Conservation (phyloP, 2,797 vertebrate genomes). For the Phylloscopus collybita region DNA sequence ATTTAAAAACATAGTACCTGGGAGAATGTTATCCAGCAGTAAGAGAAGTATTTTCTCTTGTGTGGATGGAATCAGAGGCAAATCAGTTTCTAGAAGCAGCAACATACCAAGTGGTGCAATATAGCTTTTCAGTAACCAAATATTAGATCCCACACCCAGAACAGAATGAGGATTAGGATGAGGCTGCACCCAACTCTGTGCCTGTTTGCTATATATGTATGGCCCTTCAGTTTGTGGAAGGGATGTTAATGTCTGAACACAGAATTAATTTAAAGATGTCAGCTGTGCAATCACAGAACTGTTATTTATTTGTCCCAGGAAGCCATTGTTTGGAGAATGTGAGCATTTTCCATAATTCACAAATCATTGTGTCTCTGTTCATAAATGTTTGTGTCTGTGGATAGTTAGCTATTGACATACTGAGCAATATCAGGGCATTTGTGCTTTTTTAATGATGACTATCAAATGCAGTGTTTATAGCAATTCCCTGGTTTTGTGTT, state of each 20-base stretch:
- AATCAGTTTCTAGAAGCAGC: neutral
- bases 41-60: neutral
- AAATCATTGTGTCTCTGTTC: neutral
- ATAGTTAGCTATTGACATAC: neutral
- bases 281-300: neutral
- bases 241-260: neutral
- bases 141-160: neutral
- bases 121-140: neutral
- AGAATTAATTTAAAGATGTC: neutral
- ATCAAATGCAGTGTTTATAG: neutral
- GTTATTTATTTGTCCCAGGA: neutral
- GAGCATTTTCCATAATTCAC: neutral
- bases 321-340: neutral
- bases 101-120: neutral
- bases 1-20: neutral
- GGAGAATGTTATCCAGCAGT: neutral
- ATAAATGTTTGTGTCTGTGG: neutral
- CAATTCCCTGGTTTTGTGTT: neutral
- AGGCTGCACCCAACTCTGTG: neutral
- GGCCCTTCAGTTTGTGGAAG: neutral
- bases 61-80: neutral
- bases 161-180: neutral
- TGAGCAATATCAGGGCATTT: neutral
- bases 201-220: neutral
- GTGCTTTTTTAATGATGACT: neutral